These are phyloP conservation scores for Bufotes viridis DNA, from an alignment of 2,797 vertebrate species.

Conservation along the genomic window DNA sequence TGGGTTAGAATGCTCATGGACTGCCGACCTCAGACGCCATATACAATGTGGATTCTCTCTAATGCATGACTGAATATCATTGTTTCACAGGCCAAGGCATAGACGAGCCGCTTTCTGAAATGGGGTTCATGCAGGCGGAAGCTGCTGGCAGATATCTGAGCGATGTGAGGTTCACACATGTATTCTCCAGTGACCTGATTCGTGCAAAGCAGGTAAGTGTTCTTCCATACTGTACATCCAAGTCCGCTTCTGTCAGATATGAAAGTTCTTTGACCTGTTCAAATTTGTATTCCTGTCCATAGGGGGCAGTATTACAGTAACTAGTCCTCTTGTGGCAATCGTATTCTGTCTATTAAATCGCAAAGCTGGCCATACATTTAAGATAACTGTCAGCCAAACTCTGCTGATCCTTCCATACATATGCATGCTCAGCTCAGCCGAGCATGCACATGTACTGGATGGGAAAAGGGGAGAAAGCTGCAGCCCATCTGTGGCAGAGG, in stretches of 20 bases:
- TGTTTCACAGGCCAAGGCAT: slow-evolving; percentile 83
- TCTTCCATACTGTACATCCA: not conserved
- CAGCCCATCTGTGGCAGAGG: too few relatives aligned
- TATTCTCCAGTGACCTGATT: slow-evolving; percentile 86
- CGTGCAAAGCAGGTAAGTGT: slow-evolving; percentile 83
- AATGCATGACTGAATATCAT: not conserved
- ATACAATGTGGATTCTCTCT: too few relatives aligned
- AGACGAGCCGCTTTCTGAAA: slow-evolving; percentile 83
- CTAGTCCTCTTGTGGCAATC: not conserved
- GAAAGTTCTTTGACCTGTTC: not conserved
- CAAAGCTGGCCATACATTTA: too few relatives aligned
- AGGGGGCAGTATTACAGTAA: not conserved
- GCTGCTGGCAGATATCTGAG: slow-evolving; percentile 84
- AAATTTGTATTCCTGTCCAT: not conserved
- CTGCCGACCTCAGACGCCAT: too few relatives aligned
- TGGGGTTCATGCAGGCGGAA: slow-evolving; percentile 83
- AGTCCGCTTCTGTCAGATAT: not conserved
- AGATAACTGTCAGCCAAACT: not conserved
- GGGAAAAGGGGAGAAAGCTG: too few relatives aligned
- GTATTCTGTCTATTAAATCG: too few relatives aligned
- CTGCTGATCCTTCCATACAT: too few relatives aligned
- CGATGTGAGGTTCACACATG: slow-evolving; percentile 80
- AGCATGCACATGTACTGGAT: too few relatives aligned
- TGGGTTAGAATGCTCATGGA: too few relatives aligned
- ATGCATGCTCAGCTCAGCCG: too few relatives aligned